Base-by-base conservation (phyloP, 2,797 vertebrate genomes). In the Caiman crocodilus region DNA sequence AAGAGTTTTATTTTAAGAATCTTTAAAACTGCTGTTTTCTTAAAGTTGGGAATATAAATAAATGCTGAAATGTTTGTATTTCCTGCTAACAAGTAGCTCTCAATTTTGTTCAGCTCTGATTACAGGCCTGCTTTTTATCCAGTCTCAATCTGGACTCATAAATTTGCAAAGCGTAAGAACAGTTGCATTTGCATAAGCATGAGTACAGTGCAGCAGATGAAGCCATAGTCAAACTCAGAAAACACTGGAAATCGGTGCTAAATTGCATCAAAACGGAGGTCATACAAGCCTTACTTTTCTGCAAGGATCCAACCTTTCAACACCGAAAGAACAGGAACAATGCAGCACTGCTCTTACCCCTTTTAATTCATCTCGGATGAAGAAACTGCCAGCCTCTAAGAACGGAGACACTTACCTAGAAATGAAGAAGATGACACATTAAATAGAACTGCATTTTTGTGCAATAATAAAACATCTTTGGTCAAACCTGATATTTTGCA, bases 331-430 rank as follows among this genome's bases (percentile, higher is more conserved):
- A 79, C 61, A 7, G 50, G 5, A 85, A 87, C 65, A 35, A 18
- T 0, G 2, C 76, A 76, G 32, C 4, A 59, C 32, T 42, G 13
- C 80, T 14, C 11, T 5, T 58, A 76, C 2, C 4, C 28, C 18
- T 75, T 7, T 5, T 28, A 71, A 20, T 50, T 71, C 60, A 61
- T 58, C 75, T 28, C 14, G 71, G 14, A 63, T 76, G 69, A 4
- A 57, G 84, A 81, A 84, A 25, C 7, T 10, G 10, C 8, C n/a
- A 42, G 73, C 4, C 28, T 79, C 83, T 67, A 82, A 95, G 63
- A 67, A 88, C 1, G 57, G 63, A 92, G 59, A 90, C 96, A 98
- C 98, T 98, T 98, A 98, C 98, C 98, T 98, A 97, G 82, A 55
- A 65, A 35, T 17, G 28, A 26, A 30, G 50, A 56, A 89, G 63